Evolutionary conservation across 2,113 vertebrate genomes (phyloP).

Genomic region (Tauraco erythrolophus): DNA sequence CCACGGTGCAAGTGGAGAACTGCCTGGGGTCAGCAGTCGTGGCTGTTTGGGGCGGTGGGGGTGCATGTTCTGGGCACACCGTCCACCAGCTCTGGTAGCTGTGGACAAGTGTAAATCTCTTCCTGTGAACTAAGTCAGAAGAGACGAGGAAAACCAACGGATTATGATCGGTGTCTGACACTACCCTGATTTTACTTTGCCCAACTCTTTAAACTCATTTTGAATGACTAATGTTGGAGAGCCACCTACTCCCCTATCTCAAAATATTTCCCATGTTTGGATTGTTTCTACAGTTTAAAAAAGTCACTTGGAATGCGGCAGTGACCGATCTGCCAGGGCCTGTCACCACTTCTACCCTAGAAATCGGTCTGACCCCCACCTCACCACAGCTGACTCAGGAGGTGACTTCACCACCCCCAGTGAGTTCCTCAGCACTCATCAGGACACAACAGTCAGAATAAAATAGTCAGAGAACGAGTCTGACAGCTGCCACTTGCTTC

Average conservation of each 20-base stretch:
- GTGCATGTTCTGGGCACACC: background rate
- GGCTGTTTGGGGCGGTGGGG: background rate
- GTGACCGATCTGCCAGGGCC: background rate
- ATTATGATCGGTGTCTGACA: background rate
- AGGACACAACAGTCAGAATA: background rate
- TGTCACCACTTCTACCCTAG: constrained; percentile 59
- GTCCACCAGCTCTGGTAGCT: background rate
- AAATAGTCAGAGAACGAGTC: background rate
- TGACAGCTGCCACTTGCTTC: background rate
- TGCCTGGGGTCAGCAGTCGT: background rate
- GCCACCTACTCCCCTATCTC: constrained; percentile 34
- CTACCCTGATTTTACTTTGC: background rate
- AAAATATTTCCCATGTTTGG: constrained; percentile 36
- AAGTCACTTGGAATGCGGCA: constrained; percentile 26
- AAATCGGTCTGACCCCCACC: constrained; percentile 44
- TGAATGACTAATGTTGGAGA: constrained; percentile 3
- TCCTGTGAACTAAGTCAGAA: background rate
- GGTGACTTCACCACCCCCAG: background rate
- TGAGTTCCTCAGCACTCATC: background rate
- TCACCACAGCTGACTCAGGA: constrained; percentile 41
- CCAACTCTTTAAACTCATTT: background rate
- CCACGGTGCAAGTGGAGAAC: background rate
- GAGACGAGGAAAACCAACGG: background rate
- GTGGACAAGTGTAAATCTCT: background rate
- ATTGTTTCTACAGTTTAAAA: background rate